These are phyloP conservation scores for Buathra laborator DNA, from an alignment of 2,888 invertebrate species.

Conservation along the genomic window DNA sequence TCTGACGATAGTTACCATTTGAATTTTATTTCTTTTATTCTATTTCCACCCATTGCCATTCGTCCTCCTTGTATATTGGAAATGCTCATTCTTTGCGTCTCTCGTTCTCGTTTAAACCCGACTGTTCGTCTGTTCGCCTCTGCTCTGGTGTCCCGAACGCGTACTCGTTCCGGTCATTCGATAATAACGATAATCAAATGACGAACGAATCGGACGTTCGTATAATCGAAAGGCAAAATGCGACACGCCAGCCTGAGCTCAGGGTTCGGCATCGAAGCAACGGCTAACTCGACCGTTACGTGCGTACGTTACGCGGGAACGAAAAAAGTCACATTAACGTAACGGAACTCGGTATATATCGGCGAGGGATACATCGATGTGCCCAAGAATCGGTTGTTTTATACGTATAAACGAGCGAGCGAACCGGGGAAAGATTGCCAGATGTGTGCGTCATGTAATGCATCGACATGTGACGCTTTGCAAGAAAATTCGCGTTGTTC, in stretches of 20 bases:
- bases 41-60: not conserved
- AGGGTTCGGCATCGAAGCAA: slow-evolving; percentile 65
- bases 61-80: slow-evolving; percentile 18
- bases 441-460: slow-evolving; percentile 19
- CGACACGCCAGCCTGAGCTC: slow-evolving; percentile 79
- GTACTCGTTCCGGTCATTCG: slow-evolving; percentile 55
- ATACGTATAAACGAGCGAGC: slow-evolving; percentile 7
- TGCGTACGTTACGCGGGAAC: slow-evolving; percentile 76
- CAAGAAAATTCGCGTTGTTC: slow-evolving; percentile 12
- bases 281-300: slow-evolving; percentile 83
- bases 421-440: slow-evolving; percentile 11
- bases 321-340: slow-evolving; percentile 83
- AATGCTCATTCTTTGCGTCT: slow-evolving; percentile 52
- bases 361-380: slow-evolving; percentile 42
- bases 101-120: slow-evolving; percentile 51
- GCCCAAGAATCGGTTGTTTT: slow-evolving; percentile 6
- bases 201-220: slow-evolving; percentile 53
- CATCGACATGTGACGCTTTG: slow-evolving; percentile 28
- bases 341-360: slow-evolving; percentile 79
- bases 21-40: no score
- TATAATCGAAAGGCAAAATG: slow-evolving; percentile 66
- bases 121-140: not conserved
- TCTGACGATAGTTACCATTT: not conserved
- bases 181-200: slow-evolving; percentile 67
- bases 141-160: not conserved